phyloP scores from a whole-genome alignment of 2,797 vertebrate species.

The Sebastolobus altivelis region DNA sequence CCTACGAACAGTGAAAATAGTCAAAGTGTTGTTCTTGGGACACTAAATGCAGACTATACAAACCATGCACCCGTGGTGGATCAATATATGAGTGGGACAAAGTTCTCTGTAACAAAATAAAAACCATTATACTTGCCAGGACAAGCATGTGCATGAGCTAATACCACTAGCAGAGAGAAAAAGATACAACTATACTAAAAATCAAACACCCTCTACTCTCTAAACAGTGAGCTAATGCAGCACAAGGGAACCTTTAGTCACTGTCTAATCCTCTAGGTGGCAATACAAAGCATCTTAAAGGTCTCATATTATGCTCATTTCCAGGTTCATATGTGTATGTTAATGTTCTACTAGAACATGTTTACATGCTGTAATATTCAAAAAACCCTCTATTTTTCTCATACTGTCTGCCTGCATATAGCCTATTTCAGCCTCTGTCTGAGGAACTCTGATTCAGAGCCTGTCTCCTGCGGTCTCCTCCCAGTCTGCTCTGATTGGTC shows the following conservation, averaged over 20 bases:
- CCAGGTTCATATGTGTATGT: no score
- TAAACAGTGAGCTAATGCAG: background rate
- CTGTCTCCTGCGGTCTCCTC: no score
- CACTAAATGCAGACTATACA: constrained; percentile 5
- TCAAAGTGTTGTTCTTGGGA: background rate
- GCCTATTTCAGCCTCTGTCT: no score
- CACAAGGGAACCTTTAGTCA: background rate
- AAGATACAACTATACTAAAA: background rate
- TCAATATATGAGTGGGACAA: constrained; percentile 10
- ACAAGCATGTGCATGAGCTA: background rate
- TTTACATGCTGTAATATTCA: no score
- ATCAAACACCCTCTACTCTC: background rate
- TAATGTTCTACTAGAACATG: no score
- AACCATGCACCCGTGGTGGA: background rate
- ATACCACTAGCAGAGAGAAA: background rate
- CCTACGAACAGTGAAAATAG: constrained; percentile 74
- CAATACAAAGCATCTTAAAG: constrained; percentile 2
- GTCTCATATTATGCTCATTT: no score
- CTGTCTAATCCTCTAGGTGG: background rate
- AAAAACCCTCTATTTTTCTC: no score
- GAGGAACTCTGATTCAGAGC: no score
- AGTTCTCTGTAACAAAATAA: constrained; percentile 4
- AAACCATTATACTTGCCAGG: background rate
- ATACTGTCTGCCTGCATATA: no score
- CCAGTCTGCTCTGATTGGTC: no score